Evolutionary conservation across 2,797 vertebrate genomes (phyloP).

Genomic region (Loris lydekkerianus): DNA sequence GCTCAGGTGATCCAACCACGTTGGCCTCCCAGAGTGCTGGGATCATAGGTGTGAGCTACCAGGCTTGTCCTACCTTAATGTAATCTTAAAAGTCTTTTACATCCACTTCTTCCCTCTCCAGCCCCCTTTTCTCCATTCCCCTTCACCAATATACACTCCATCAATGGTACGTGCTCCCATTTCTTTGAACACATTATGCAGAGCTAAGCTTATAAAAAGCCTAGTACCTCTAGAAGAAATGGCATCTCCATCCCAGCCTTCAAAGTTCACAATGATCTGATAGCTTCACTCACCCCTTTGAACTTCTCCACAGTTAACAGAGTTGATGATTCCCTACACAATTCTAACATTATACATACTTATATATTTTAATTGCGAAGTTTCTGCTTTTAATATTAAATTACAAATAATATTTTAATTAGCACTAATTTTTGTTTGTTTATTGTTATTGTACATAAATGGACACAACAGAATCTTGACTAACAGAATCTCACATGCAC

Average conservation of each 20-base stretch:
- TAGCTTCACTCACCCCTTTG: neutral
- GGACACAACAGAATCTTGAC: neutral
- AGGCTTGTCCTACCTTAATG: neutral
- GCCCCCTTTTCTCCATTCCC: neutral
- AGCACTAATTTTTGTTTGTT: neutral
- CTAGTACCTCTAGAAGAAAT: neutral
- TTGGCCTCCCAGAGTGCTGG: no score
- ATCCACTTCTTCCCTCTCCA: fast-evolving
- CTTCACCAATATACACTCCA: neutral
- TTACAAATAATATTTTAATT: neutral
- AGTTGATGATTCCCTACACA: neutral
- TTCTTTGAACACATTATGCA: neutral
- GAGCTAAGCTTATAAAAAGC: neutral
- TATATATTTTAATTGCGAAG: neutral
- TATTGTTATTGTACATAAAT: neutral
- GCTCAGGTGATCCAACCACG: no score
- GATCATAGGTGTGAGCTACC: no score
- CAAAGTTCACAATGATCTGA: neutral
- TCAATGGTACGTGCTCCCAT: fast-evolving
- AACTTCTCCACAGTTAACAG: neutral
- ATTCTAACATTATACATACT: neutral
- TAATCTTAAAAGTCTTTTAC: neutral
- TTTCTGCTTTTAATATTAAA: neutral
- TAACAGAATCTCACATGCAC: neutral
- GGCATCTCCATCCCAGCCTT: neutral